Conservation (phyloP, 2,113 vertebrate species). For the Carlito syrichta region DNA sequence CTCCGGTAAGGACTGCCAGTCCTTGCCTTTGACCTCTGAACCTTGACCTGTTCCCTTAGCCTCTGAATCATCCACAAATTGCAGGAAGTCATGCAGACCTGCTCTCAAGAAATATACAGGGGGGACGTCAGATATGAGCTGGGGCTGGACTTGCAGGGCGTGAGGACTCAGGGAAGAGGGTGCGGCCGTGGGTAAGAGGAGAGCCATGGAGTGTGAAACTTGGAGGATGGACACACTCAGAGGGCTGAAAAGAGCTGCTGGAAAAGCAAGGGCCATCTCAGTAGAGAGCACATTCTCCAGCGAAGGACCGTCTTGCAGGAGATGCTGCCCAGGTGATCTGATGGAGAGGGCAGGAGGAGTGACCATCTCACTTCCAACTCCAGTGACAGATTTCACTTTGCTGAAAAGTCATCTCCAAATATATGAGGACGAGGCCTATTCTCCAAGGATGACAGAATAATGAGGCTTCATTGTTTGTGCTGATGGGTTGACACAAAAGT, state of each 20-base stretch:
- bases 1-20: rapidly evolving
- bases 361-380: not conserved
- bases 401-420: not conserved
- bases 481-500: not conserved
- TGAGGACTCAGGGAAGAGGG: not conserved
- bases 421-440: not conserved
- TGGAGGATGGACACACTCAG: not conserved
- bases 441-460: not conserved
- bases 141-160: not conserved
- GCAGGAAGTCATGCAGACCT: not conserved
- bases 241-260: not conserved
- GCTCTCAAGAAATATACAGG: not conserved
- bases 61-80: not conserved
- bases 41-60: not conserved
- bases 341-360: not conserved
- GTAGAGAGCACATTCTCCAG: not conserved
- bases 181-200: not conserved
- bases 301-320: not conserved
- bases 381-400: not conserved
- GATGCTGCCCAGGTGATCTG: not conserved
- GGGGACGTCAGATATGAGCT: not conserved
- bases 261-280: not conserved
- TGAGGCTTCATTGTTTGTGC: not conserved
- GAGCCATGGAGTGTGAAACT: not conserved
- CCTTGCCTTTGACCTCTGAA: not conserved